phyloP scores from a whole-genome alignment of 2,888 invertebrate species.

The Catotricha subobsoleta region DNA sequence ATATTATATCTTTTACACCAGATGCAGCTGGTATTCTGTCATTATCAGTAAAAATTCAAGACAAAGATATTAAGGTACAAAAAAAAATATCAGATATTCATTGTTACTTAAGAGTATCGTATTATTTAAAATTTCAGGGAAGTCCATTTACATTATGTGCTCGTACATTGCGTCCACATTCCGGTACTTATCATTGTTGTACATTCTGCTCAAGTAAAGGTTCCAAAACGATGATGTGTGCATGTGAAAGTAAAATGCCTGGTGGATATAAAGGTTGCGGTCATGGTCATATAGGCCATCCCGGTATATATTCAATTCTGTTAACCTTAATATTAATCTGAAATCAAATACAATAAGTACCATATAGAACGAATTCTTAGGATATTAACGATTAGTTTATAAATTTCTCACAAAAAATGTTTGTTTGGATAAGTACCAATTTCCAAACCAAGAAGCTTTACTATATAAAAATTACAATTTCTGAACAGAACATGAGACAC shows the following conservation, averaged over 20 bases:
- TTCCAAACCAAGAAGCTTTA: too few species aligned
- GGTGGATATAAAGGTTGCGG: conserved; percentile 60
- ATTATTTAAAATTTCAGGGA: conserved; percentile 42
- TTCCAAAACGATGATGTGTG: conserved; percentile 46
- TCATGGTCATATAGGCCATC: conserved; percentile 65
- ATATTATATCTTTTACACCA: conserved; percentile 40
- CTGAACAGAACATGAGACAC: too few species aligned
- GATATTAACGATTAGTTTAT: too few species aligned
- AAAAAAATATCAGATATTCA: too few species aligned
- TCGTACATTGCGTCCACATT: conserved; percentile 43
- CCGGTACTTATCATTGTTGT: conserved; percentile 62
- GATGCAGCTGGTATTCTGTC: conserved; percentile 43
- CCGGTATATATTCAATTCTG: too few species aligned
- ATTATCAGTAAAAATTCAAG: conserved; percentile 42
- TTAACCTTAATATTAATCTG: too few species aligned
- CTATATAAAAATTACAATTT: too few species aligned
- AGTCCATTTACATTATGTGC: conserved; percentile 49
- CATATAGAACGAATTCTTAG: too few species aligned
- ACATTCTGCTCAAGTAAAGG: conserved; percentile 67
- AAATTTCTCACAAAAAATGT: too few species aligned
- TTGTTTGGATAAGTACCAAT: too few species aligned
- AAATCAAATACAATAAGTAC: too few species aligned
- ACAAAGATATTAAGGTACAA: conserved; percentile 43
- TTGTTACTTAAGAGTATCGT: background rate
- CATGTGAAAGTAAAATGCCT: conserved; percentile 56